Conservation (phyloP, 2,888 invertebrate genomes). For the Rhingia campestris region DNA sequence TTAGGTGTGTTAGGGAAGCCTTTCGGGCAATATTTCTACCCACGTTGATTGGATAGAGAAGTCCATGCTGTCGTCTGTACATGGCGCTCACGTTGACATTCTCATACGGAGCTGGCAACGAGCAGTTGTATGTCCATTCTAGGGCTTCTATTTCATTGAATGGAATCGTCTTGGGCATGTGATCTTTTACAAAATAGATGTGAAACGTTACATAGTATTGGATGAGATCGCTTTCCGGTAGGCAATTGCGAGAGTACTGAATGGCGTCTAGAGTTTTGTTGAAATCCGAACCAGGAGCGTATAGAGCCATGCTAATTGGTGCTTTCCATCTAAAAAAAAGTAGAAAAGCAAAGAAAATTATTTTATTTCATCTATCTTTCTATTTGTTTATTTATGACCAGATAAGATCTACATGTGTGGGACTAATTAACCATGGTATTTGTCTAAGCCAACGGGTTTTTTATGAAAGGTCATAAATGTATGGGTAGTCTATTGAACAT, state of each 20-base stretch:
- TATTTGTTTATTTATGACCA: too few relatives aligned
- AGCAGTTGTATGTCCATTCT: conserved; percentile 75
- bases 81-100: conserved; percentile 83
- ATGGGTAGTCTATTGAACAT: too few relatives aligned
- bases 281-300: conserved; percentile 86
- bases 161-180: conserved; percentile 83
- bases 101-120: conserved; percentile 75
- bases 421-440: too few relatives aligned
- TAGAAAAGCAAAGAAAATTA: conserved; percentile 44
- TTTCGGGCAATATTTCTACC: conserved; percentile 93
- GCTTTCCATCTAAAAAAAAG: conserved; percentile 84
- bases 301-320: conserved; percentile 86
- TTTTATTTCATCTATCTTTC: not conserved
- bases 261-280: conserved; percentile 85
- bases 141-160: conserved; percentile 76
- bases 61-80: conserved; percentile 88
- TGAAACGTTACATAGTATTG: conserved; percentile 86
- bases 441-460: too few relatives aligned
- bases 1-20: conserved; percentile 89
- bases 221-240: conserved; percentile 83
- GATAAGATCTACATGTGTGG: too few relatives aligned
- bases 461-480: too few relatives aligned
- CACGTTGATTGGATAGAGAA: conserved; percentile 94
- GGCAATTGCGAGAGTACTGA: conserved; percentile 85
- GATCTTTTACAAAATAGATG: conserved; percentile 85